phyloP scores from a whole-genome alignment of 2,797 vertebrate genomes.

The Catostomus latipinnis region DNA sequence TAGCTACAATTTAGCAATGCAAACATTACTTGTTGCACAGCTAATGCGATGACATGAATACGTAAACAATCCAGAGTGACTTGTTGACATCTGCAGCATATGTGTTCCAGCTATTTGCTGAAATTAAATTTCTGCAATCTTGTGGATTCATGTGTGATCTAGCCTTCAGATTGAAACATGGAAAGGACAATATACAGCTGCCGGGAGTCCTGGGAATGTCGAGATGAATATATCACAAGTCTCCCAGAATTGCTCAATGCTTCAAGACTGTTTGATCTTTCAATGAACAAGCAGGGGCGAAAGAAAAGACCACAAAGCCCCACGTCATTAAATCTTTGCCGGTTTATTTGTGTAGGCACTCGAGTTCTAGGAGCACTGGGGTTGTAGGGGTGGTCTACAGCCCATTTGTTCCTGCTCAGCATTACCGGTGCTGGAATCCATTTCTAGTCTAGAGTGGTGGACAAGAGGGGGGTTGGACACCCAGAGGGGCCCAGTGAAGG shows the following conservation, averaged over 20 bases:
- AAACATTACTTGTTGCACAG: conserved; percentile 67
- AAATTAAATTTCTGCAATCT: conserved; percentile 63
- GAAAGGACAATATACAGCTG: conserved; percentile 73
- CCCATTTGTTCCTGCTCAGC: conserved; percentile 66
- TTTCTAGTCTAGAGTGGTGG: conserved; percentile 39
- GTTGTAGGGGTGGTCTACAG: conserved; percentile 69
- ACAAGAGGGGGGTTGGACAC: conserved; percentile 23
- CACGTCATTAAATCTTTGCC: conserved; percentile 71
- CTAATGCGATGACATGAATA: conserved; percentile 69
- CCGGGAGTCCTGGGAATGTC: conserved; percentile 47
- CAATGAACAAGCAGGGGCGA: conserved; percentile 59
- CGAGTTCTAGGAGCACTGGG: conserved; percentile 58
- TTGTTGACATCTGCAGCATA: conserved; percentile 25
- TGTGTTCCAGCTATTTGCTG: conserved; percentile 67
- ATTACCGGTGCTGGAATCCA: conserved; percentile 63
- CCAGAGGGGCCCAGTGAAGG: conserved; percentile 16
- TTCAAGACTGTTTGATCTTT: conserved; percentile 62
- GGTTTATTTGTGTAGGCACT: conserved; percentile 77
- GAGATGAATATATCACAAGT: conserved; percentile 53
- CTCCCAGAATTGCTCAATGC: conserved; percentile 18
- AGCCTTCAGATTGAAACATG: conserved; percentile 60
- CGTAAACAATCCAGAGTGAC: conserved; percentile 72
- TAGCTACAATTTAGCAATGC: conserved; percentile 48
- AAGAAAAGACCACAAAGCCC: conserved; percentile 67
- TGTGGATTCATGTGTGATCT: conserved; percentile 61